Base-by-base conservation (phyloP, 2,113 vertebrate species). In the Trichomycterus rosablanca region DNA sequence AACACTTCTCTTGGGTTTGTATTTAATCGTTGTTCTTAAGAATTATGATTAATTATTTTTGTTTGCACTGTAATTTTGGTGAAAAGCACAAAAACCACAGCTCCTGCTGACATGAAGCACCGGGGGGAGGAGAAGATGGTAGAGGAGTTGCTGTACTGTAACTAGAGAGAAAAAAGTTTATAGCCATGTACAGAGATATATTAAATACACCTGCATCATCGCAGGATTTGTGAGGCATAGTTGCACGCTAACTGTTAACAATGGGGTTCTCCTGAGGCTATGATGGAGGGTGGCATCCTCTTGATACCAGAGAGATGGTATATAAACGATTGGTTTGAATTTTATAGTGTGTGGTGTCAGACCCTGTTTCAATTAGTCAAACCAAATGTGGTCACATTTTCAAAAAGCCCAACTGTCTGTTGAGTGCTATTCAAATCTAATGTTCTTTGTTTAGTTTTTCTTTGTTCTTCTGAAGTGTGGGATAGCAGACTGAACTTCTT, bases 1-100 rank as follows among this genome's bases (percentile, higher is more conserved):
- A 74, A 87, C 84, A 85, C 75, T 71, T 63, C 59, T 62, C 66
- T 67, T 73, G 67, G 59, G 37, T 40, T 49, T 57, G 18, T 22
- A 89, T 86, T 53, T 88, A 87, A 84, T 73, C 67, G 63, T 65
- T 70, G 50, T 72, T 66, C 54, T 72, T 70, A 67, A 51, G 4
- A 39, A 77, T 81, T 82, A 83, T 84, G 78, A 80, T 80, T 76
- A 82, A 80, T 78, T 84, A 92, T 89, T 93, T 97, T 92, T 95
- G 63, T 89, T 99, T 99, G 96, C 96, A 99, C 96, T 99, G 95
- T 92, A 83, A 93, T 91, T 96, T 98, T n/a, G 37, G 92, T 95
- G 93, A 99, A 92, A 99, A 99, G 96, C 95, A 98, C 96, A 99
- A 98, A 94, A 91, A 34, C 22, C 90, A 91, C 89, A 89, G 91